Percentiles rank a stretch among this genome's conserved stretches.
Conservation (phyloP, 1,140 invertebrate genomes). For the Colletes gigas region DNA sequence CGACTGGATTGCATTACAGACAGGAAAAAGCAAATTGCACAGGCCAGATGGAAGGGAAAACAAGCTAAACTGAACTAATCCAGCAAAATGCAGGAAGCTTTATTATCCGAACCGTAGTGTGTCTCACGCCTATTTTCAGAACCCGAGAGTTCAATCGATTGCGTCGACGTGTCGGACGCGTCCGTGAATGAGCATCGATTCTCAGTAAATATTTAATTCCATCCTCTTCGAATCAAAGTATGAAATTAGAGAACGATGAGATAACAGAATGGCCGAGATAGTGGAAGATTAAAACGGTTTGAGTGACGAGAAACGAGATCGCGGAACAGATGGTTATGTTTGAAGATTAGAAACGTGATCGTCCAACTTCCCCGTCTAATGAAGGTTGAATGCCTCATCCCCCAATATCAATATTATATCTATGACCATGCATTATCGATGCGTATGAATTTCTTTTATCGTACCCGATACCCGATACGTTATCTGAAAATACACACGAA, state of each 20-base stretch:
- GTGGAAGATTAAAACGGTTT: not conserved
- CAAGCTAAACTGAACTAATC: not conserved
- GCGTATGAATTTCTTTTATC: not conserved
- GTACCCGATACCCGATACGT: not conserved
- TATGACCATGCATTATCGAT: not conserved
- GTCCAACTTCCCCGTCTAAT: no score
- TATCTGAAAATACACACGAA: not conserved
- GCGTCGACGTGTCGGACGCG: not conserved
- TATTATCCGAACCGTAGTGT: not conserved
- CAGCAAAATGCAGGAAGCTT: slow-evolving; percentile 3
- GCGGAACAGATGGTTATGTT: not conserved
- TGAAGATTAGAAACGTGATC: not conserved
- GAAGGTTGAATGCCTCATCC: not conserved
- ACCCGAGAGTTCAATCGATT: slow-evolving; percentile 20
- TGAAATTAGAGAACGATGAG: not conserved
- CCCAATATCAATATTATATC: not conserved
- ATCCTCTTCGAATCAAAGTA: not conserved
- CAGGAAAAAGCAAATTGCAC: not conserved
- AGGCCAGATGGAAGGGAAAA: not conserved
- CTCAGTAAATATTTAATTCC: not conserved
- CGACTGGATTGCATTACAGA: not conserved
- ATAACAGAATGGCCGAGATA: not conserved
- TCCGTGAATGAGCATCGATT: not conserved
- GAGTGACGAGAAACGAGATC: not conserved
- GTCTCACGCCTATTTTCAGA: slow-evolving; percentile 6